Evolutionary conservation across 2,888 invertebrate species (phyloP).

Genomic region (Polydrusus cervinus): DNA sequence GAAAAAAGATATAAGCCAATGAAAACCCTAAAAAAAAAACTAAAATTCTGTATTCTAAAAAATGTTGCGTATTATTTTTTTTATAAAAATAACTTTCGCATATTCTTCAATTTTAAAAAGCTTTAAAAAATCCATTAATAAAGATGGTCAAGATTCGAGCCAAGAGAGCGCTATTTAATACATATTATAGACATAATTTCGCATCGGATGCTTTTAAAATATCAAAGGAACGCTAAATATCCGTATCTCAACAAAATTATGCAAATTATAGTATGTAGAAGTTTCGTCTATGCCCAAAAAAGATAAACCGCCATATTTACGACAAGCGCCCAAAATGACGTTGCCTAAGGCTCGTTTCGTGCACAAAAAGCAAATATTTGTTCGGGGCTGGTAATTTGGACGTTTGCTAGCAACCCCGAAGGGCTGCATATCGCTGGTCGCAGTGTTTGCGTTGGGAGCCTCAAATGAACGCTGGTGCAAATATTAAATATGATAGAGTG

Average conservation of each 20-base stretch:
- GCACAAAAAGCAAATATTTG: slow-evolving; percentile 54
- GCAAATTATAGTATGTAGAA: background rate
- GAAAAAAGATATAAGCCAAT: too few species aligned
- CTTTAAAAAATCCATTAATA: too few species aligned
- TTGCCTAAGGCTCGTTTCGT: slow-evolving; percentile 45
- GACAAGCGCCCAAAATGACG: slow-evolving; percentile 41
- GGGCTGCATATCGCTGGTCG: slow-evolving; percentile 43
- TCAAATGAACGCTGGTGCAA: slow-evolving; percentile 47
- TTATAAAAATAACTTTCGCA: too few species aligned
- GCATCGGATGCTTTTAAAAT: too few species aligned
- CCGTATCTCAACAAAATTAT: background rate
- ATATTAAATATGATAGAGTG: slow-evolving; percentile 46
- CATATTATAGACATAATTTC: too few species aligned
- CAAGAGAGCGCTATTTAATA: too few species aligned
- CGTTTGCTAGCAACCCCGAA: slow-evolving; percentile 38
- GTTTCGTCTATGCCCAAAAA: slow-evolving; percentile 21
- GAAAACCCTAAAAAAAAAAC: too few species aligned
- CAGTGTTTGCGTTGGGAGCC: slow-evolving; percentile 49
- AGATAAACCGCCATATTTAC: slow-evolving; percentile 46
- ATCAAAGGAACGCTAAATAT: too few species aligned
- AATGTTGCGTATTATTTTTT: too few species aligned
- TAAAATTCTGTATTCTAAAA: too few species aligned
- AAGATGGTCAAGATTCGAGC: too few species aligned
- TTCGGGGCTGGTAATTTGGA: slow-evolving; percentile 47
- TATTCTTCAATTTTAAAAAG: too few species aligned